Evolutionary conservation across 2,113 vertebrate genomes (phyloP).

Genomic region (Leiothrix lutea): DNA sequence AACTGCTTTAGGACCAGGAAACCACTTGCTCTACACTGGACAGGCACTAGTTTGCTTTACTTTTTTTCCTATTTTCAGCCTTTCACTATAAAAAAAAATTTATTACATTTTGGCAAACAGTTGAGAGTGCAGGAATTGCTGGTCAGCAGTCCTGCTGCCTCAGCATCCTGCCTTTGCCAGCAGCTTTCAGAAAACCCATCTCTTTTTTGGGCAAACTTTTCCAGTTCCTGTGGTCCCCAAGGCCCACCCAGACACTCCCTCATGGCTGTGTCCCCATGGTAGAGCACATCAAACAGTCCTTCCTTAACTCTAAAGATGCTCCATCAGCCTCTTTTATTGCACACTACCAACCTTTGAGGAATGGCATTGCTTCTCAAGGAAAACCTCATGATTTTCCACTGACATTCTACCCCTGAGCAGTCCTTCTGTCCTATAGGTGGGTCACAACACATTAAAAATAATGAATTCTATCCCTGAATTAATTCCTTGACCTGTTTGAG

Average conservation of each 20-base stretch:
- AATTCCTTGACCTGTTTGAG: not conserved
- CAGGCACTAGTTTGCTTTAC: not conserved
- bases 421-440: not conserved
- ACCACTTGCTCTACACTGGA: not conserved
- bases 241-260: not conserved
- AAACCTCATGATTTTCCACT: not conserved
- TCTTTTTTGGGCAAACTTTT: not conserved
- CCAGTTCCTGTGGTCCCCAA: not conserved
- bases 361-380: not conserved
- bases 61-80: conserved; percentile 25
- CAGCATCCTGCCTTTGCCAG: not conserved
- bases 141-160: conserved; percentile 13
- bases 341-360: not conserved
- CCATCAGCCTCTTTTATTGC: not conserved
- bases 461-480: not conserved
- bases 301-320: not conserved
- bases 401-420: not conserved
- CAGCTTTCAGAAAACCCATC: not conserved
- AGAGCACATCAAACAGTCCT: not conserved
- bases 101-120: not conserved
- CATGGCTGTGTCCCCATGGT: not conserved
- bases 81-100: not conserved
- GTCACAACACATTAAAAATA: not conserved
- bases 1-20: not conserved
- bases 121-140: not conserved